Evolutionary conservation across 1,140 invertebrate genomes (phyloP), one percentile per base, ranked within the genome.

Genomic region (Nymphalis io): DNA sequence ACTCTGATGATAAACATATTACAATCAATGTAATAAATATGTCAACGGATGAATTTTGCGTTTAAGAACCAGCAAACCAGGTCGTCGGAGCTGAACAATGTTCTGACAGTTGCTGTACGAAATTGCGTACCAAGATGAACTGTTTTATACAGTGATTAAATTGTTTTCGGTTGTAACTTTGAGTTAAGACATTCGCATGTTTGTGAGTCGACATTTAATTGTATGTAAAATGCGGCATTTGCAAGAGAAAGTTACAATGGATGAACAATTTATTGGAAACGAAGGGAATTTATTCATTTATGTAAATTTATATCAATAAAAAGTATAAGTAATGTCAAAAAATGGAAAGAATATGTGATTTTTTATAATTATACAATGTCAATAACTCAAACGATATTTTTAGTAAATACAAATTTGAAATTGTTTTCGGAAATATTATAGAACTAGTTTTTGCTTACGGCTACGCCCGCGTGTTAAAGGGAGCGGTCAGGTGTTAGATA

Each of bases 181-280:
- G 16, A 51, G 46, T 20, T 51, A 20, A 65, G 18, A 53, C 51
- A 42, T 8, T 33, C 5, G 38, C 39, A 60, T 46, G 27, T 60
- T 68, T 60, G 27, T 59, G 27, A 70, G 70, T 76, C 72, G 61
- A 57, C 74, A 74, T 77, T 72, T 77, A 76, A 74, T 71, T 77
- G 44, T 77, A 74, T 77, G 72, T 70, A 72, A 77, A 77, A 64
- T 62, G 51, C 67, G 72, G 58, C 75, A 74, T 77, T 77, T 77
- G 67, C 55, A 39, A 51, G 70, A 72, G 75, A 77, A 72, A 77
- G 75, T 62, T 60, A 51, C 59, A 60, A 62, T 58, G 51, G 12
- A 44, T 53, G 57, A 51, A 5, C 16, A 60, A 33, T 69, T 62
- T 62, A 62, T 62, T 27, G 67, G 60, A 58, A 69, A 46, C 12